Percentiles rank a stretch among this genome's conserved stretches.
phyloP scores from a whole-genome alignment of 2,797 vertebrate species.

The Xyrichtys novacula region DNA sequence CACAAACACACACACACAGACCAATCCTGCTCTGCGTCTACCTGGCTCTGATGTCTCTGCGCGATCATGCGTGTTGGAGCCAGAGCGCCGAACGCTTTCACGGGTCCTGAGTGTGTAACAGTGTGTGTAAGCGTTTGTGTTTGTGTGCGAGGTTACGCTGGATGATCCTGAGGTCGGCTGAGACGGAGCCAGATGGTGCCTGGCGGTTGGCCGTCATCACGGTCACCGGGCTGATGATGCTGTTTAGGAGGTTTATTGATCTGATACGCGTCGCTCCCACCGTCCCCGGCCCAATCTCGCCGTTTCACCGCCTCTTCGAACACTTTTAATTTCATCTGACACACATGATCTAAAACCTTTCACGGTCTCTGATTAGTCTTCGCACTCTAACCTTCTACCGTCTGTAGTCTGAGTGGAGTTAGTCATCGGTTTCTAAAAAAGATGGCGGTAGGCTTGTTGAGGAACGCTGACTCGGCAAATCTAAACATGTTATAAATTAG shows the following conservation, averaged over 20 bases:
- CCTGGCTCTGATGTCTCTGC: slow-evolving; percentile 59
- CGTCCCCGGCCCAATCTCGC: slow-evolving; percentile 65
- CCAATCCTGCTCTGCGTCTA: slow-evolving; percentile 57
- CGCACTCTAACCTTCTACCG: too few species aligned
- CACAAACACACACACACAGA: slow-evolving; percentile 56
- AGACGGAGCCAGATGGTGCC: slow-evolving; percentile 79
- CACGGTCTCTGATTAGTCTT: too few species aligned
- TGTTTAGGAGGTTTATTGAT: slow-evolving; percentile 84
- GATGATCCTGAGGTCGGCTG: slow-evolving; percentile 70
- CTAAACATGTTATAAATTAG: too few species aligned
- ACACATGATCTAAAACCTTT: background rate
- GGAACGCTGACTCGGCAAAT: too few species aligned
- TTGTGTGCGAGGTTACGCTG: slow-evolving; percentile 65
- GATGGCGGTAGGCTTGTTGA: too few species aligned
- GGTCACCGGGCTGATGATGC: slow-evolving; percentile 78
- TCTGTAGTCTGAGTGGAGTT: too few species aligned
- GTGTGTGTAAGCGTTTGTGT: slow-evolving; percentile 49
- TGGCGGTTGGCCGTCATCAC: slow-evolving; percentile 75
- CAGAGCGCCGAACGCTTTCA: slow-evolving; percentile 58
- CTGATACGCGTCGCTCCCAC: slow-evolving; percentile 73
- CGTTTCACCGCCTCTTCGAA: slow-evolving; percentile 51
- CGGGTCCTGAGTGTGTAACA: slow-evolving; percentile 34
- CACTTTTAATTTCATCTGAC: slow-evolving; percentile 55
- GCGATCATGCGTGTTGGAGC: slow-evolving; percentile 51
- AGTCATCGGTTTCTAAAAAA: too few species aligned